Evolutionary conservation across 1,140 invertebrate genomes (phyloP), one percentile per base, ranked within the genome.

Genomic region (Capitella teleta): DNA sequence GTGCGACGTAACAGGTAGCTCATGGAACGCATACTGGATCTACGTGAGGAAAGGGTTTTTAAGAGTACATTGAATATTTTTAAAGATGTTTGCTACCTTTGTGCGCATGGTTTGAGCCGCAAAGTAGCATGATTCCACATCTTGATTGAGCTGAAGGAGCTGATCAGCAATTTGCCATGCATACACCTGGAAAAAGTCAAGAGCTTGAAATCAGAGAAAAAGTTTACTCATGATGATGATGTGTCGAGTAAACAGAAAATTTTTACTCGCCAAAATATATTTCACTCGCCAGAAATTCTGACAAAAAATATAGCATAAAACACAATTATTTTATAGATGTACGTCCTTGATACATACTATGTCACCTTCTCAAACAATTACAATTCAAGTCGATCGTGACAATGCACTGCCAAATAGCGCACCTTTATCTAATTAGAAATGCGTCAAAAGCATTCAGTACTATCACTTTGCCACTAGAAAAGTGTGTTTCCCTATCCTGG

Each of bases 31-130:
- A 58, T 84, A 80, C 71, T 96, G 87, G 44, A 80, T 77, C 66
- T 76, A 54, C 44, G 60, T 61, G n/a, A n/a, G n/a, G n/a, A n/a
- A n/a, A n/a, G n/a, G 16, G 32, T 34, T 34, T 10, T 34, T 34
- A 16, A 34, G 32, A 12, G 32, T 34, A 34, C 32, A 8, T 2
- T 14, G n/a, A 40, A 40, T 16, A 24, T 2, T 6, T 40, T 21
- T 19, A 2, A 40, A 40, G 10, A 16, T 34, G 32, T 34, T 12
- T 28, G 21, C 36, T 78, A 74, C 71, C 59, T 98, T 98, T 10
- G 86, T 86, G 54, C 93, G 78, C 82, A 98, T 90, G 3, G 93
- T 98, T 72, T 98, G 93, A 8, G 94, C 92, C 19, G 90, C 94
- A 76, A 98, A 97, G 68, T 94, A 95, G 74, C 90, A 93, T 21